Evolutionary conservation across 2,888 invertebrate species (phyloP).

Genomic region (Leptodirus hochenwartii): DNA sequence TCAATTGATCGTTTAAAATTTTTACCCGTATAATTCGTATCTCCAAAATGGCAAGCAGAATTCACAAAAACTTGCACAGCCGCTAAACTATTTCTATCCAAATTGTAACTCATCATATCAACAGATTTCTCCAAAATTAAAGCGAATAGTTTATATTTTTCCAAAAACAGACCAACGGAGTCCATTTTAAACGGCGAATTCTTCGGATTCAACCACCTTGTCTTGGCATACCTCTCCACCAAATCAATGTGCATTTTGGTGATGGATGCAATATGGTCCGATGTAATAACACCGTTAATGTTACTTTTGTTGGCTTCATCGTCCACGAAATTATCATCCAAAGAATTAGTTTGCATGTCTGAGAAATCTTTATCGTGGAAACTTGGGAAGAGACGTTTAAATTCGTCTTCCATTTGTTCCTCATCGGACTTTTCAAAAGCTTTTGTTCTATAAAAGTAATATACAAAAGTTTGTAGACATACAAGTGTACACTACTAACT

Average conservation of each 20-base stretch:
- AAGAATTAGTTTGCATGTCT: conserved; percentile 31
- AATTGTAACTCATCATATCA: conserved; percentile 31
- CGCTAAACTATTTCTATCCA: conserved; percentile 35
- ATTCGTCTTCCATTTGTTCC: conserved; percentile 41
- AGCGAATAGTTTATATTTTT: conserved; percentile 40
- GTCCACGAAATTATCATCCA: conserved; percentile 13
- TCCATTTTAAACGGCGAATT: conserved; percentile 22
- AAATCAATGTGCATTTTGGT: conserved; percentile 41
- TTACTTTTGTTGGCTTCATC: conserved; percentile 15
- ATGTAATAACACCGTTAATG: conserved; percentile 23
- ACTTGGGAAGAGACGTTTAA: conserved; percentile 51
- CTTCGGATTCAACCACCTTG: conserved; percentile 39
- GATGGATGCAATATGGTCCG: conserved; percentile 38
- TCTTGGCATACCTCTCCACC: conserved; percentile 34
- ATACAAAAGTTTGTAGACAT: conserved; percentile 6
- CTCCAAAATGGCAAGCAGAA: conserved; percentile 31
- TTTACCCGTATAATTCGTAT: conserved; percentile 17
- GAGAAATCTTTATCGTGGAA: conserved; percentile 48
- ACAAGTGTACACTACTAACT: conserved; percentile 23
- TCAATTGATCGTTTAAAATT: conserved; percentile 1
- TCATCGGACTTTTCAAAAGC: conserved; percentile 52
- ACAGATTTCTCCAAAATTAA: conserved; percentile 32
- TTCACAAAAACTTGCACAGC: conserved; percentile 39
- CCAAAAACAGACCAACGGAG: conserved; percentile 33
- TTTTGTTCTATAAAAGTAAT: conserved; percentile 33